These are phyloP conservation scores for Enteromius fasciolatus DNA, from an alignment of 2,797 vertebrate genomes.

Conservation along the genomic window DNA sequence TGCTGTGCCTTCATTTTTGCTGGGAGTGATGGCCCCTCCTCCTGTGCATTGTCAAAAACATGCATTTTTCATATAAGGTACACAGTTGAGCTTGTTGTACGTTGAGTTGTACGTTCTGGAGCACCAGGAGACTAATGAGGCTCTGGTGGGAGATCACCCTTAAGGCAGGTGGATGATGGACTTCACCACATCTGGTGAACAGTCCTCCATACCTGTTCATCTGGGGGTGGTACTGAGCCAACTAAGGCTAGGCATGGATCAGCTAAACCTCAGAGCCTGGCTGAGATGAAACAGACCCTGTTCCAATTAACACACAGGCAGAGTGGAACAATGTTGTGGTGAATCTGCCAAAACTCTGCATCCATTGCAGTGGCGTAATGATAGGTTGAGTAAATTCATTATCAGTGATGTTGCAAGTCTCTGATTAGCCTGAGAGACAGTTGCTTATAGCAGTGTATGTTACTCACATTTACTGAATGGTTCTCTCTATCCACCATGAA, in stretches of 20 bases:
- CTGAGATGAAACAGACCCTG: conserved; percentile 1
- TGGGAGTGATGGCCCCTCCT: neutral
- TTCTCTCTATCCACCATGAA: neutral
- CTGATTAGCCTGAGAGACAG: neutral
- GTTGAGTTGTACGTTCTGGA: conserved; percentile 2
- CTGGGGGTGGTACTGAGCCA: neutral
- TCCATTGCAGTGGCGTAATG: neutral
- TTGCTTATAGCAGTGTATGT: neutral
- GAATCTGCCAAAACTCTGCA: conserved; percentile 11
- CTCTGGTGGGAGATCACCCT: conserved; percentile 1
- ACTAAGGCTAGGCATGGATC: conserved; percentile 13
- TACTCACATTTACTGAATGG: neutral
- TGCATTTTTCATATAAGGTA: conserved; percentile 4
- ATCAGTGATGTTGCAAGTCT: neutral
- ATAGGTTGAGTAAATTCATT: neutral
- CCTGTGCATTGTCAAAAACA: neutral
- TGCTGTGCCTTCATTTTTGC: neutral
- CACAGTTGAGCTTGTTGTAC: neutral
- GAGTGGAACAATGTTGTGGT: neutral
- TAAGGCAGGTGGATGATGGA: conserved; percentile 6
- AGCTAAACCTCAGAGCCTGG: conserved; percentile 1
- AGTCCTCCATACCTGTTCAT: conserved; percentile 2
- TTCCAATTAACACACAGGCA: conserved; percentile 34
- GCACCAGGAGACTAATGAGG: neutral
- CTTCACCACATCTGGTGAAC: conserved; percentile 29